phyloP scores from a whole-genome alignment of 1,140 invertebrate genomes.

The Drosophila parvula region DNA sequence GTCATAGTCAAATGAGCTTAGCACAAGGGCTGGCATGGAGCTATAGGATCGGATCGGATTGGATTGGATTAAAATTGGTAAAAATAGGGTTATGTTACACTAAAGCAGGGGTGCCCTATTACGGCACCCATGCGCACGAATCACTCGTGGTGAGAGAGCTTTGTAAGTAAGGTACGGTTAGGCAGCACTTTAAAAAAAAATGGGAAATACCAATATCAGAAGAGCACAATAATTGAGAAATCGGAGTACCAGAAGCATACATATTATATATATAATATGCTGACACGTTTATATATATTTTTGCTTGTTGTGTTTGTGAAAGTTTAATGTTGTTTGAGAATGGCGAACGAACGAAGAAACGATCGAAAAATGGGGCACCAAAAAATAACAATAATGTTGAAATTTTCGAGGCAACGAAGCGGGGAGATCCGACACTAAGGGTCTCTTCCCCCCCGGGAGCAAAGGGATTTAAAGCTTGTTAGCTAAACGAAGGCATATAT shows the following conservation, averaged over 20 bases:
- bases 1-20: slow-evolving; percentile 67
- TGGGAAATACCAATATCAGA: slow-evolving; percentile 30
- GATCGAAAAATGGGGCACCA: slow-evolving; percentile 40
- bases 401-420: slow-evolving; percentile 62
- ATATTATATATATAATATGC: slow-evolving; percentile 26
- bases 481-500: slow-evolving; percentile 35
- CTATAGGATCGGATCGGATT: slow-evolving; percentile 2
- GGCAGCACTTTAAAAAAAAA: slow-evolving; percentile 29
- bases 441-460: slow-evolving; percentile 8
- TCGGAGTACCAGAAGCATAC: slow-evolving; percentile 58
- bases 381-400: slow-evolving; percentile 69
- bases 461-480: slow-evolving; percentile 26
- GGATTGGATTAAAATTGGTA: background rate
- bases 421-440: slow-evolving; percentile 8
- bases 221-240: slow-evolving; percentile 72
- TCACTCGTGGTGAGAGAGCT: slow-evolving; percentile 62
- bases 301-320: slow-evolving; percentile 75
- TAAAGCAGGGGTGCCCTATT: slow-evolving; percentile 2
- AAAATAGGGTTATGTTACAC: slow-evolving; percentile 39
- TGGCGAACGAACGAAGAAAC: slow-evolving; percentile 17
- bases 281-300: slow-evolving; percentile 61
- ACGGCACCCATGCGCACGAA: slow-evolving; percentile 3
- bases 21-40: slow-evolving; percentile 31
- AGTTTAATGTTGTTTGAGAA: slow-evolving; percentile 53
- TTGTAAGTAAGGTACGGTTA: slow-evolving; percentile 62